Conservation (phyloP, 2,797 vertebrate species). For the Phoeniculus purpureus region DNA sequence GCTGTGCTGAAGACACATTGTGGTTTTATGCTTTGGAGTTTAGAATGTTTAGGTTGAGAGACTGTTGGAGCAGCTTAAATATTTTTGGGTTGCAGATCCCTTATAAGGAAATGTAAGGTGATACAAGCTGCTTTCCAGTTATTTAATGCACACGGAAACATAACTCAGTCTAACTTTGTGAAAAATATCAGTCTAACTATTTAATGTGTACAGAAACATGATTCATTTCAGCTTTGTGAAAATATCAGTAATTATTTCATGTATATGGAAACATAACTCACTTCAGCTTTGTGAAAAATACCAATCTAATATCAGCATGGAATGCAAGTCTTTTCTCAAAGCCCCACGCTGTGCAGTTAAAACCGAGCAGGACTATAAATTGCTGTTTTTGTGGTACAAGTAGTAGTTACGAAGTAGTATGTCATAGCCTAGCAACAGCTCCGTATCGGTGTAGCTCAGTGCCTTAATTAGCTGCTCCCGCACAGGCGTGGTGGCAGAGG, state of each 20-base stretch:
- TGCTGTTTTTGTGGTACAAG: neutral
- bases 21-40: conserved; percentile 14
- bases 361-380: neutral
- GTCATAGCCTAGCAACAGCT: neutral
- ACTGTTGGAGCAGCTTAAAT: neutral
- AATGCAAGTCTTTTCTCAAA: neutral
- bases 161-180: neutral
- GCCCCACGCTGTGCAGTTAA: neutral
- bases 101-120: neutral
- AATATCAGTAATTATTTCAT: neutral
- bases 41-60: neutral
- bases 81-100: conserved; percentile 4
- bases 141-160: neutral
- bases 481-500: conserved; percentile 20
- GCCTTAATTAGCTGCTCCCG: neutral
- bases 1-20: neutral
- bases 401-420: neutral
- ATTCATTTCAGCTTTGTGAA: too few species aligned
- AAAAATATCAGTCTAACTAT: neutral
- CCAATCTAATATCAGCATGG: neutral
- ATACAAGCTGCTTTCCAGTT: neutral
- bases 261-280: rapidly evolving
- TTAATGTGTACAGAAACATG: too few species aligned
- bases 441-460: neutral
- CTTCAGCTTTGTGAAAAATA: neutral